Percentiles rank a stretch among this genome's conserved stretches.
phyloP scores from a whole-genome alignment of 2,113 vertebrate genomes.

The Silurus glanis region DNA sequence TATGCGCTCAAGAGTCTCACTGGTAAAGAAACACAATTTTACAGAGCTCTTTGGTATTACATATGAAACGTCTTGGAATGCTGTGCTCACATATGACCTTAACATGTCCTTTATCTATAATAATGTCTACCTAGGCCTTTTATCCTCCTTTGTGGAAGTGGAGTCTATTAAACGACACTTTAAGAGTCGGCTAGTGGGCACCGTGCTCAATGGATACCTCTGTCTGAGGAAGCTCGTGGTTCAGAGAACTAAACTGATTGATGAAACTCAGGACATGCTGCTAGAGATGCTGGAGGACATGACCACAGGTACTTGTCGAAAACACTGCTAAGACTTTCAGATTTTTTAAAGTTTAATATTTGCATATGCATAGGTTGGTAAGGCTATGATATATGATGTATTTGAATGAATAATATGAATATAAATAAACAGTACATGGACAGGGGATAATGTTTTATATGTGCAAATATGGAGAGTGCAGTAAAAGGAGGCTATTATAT shows the following conservation, averaged over 20 bases:
- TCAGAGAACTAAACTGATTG: slow-evolving; percentile 96
- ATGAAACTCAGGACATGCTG: slow-evolving; percentile 98
- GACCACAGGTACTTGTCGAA: slow-evolving; percentile 86
- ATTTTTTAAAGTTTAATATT: too few species aligned
- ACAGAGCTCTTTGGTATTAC: neutral
- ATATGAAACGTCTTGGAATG: neutral
- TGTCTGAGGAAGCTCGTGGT: slow-evolving; percentile 95
- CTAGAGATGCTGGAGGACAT: slow-evolving; percentile 99
- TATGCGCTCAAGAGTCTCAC: slow-evolving; percentile 98
- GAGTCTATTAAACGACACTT: slow-evolving; percentile 98
- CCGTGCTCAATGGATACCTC: slow-evolving; percentile 94
- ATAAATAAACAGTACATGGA: too few species aligned
- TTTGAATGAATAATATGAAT: too few species aligned
- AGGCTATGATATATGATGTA: too few species aligned
- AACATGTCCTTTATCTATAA: neutral
- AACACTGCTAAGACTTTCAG: neutral
- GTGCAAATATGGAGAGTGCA: too few species aligned
- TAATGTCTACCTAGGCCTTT: slow-evolving; percentile 76
- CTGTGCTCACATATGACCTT: neutral
- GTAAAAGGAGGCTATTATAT: too few species aligned
- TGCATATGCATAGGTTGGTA: too few species aligned
- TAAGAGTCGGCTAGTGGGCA: slow-evolving; percentile 94
- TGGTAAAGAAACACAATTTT: slow-evolving; percentile 76
- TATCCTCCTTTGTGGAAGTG: slow-evolving; percentile 97
- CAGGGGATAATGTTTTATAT: too few species aligned